Evolutionary conservation across 2,888 invertebrate genomes (phyloP).

Genomic region (Chirona hameri): DNA sequence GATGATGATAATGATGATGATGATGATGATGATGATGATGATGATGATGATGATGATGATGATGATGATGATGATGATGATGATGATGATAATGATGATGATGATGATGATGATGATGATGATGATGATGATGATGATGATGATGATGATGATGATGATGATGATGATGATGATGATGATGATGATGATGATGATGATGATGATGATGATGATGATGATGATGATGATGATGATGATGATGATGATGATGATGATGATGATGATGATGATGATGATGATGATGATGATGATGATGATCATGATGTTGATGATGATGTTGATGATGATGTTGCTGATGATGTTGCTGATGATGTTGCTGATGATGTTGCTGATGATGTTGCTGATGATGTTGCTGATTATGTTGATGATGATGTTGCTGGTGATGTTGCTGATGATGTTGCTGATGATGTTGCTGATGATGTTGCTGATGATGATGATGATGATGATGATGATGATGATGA

Average conservation of each 20-base stretch:
- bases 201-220: conserved; percentile 22
- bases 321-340: too few relatives aligned
- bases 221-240: conserved; percentile 22
- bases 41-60: conserved; percentile 22
- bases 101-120: conserved; percentile 22
- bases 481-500: conserved; percentile 10
- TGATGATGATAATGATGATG: conserved; percentile 22
- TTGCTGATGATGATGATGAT: too few relatives aligned
- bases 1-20: conserved; percentile 22
- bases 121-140: conserved; percentile 22
- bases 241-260: conserved; percentile 22
- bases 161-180: conserved; percentile 22
- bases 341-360: too few relatives aligned
- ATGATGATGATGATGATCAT: conserved; percentile 12
- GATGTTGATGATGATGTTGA: conserved; percentile 8
- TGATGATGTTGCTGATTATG: too few relatives aligned
- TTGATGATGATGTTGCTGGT: too few relatives aligned
- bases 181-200: conserved; percentile 22
- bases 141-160: conserved; percentile 22
- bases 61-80: conserved; percentile 22
- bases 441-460: too few relatives aligned
- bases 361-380: too few relatives aligned
- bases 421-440: too few relatives aligned
- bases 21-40: conserved; percentile 22
- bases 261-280: conserved; percentile 22